A percentile compares a stretch with the other conserved stretches of the same genome.
These are phyloP conservation scores for Drosophila fungiperda DNA, from an alignment of 2,888 invertebrate genomes.

Conservation along the genomic window DNA sequence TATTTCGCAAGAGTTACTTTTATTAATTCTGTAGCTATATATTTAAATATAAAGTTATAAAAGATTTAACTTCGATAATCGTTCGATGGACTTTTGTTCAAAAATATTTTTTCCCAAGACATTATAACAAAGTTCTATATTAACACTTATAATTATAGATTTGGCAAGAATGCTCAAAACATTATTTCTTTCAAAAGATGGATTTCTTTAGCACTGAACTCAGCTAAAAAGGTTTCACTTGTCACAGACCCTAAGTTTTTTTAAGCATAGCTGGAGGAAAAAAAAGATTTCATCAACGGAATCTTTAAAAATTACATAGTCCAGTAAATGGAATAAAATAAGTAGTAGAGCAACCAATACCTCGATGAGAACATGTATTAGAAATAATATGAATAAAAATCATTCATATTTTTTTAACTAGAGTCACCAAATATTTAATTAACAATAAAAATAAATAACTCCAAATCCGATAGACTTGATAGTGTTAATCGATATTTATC, in stretches of 20 bases:
- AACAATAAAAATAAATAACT: neutral
- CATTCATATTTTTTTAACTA: too few species aligned
- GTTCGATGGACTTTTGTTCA: neutral
- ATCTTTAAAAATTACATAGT: neutral
- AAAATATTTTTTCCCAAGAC: neutral
- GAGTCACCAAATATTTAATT: too few species aligned
- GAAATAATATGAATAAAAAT: too few species aligned
- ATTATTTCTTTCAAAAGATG: neutral
- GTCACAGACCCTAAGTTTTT: neutral
- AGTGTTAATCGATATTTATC: neutral
- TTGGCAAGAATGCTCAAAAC: neutral
- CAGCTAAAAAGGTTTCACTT: neutral
- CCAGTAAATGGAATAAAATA: neutral
- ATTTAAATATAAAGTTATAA: too few species aligned
- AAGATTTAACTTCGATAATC: neutral
- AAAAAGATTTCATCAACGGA: neutral
- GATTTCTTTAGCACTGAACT: neutral
- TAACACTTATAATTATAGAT: neutral
- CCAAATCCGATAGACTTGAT: neutral
- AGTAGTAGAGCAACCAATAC: neutral
- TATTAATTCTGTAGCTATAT: neutral
- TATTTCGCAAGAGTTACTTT: neutral
- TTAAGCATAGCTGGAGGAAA: too few species aligned
- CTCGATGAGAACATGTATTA: neutral
- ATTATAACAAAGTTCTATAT: neutral